Base-by-base conservation (phyloP, 2,113 vertebrate genomes). In the Carassius carassius region DNA sequence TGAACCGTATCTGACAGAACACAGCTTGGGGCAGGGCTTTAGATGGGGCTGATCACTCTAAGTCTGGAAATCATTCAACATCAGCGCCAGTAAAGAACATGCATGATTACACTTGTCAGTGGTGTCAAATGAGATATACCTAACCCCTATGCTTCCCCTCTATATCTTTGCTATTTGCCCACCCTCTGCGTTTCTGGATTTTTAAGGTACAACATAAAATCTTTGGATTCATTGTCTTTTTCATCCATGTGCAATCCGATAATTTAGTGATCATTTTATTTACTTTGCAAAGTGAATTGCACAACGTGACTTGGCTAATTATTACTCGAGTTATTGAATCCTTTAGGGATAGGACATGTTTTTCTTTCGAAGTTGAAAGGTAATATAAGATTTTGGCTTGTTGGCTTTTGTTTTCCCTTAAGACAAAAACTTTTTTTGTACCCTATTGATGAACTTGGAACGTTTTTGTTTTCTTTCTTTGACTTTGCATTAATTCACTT, bases 41-140 rank as follows among this genome's bases (percentile, higher is more conserved):
- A 41, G 23, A 77, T 76, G 58, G 41, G 67, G 69, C 83, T 84
- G 83, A 86, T 87, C 89, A 84, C 41, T 85, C 70, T 63, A 65
- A 82, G 58, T 77, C 8, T 87, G 87, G 84, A 89, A 72, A 82
- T 35, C n/a, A 62, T 76, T 88, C 82, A 83, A 85, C 62, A 37
- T 80, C n/a, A 65, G 62, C 75, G 35, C 49, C 76, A 82, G 29
- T 14, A 75, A 69, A 65, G 58, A 73, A 25, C 78, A 85, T 69
- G 65, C 69, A 49, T 54, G 56, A 75, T 74, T 84, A 51, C 35
- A 86, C 89, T 90, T 41, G 83, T 88, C 87, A 78, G 49, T 51
- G 56, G 17, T 80, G 72, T 86, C 51, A 29, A 54, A 72, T 69
- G 74, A 80, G 76, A 67, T 56, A 81, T 84, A 25, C 58, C 65